Evolutionary conservation across 2,113 vertebrate species (phyloP).

Genomic region (Apistogramma diplotaenia): DNA sequence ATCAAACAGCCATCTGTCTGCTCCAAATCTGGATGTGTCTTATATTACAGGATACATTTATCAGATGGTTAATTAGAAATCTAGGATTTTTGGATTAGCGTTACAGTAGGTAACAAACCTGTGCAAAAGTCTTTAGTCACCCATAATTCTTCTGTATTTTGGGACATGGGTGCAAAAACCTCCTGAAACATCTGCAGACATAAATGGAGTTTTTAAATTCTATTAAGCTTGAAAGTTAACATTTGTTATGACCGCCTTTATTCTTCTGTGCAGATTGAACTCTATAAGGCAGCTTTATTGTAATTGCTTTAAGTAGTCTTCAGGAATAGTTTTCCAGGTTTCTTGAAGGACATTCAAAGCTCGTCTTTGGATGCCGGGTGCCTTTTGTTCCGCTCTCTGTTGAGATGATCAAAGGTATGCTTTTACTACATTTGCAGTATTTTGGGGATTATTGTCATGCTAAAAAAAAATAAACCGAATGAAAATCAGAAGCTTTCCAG

Average conservation of each 20-base stretch:
- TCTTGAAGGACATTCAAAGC: neutral
- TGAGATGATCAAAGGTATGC: too few species aligned
- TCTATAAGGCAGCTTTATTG: neutral
- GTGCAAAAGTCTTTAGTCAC: neutral
- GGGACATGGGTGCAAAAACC: neutral
- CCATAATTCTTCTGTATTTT: neutral
- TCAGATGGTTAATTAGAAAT: conserved; percentile 14
- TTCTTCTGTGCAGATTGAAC: neutral
- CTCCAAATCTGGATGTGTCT: neutral
- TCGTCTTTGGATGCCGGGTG: neutral
- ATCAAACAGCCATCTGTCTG: neutral
- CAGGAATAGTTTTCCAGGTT: neutral
- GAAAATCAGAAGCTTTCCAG: too few species aligned
- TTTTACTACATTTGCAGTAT: too few species aligned
- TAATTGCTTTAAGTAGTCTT: neutral
- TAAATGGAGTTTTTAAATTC: neutral
- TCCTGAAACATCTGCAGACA: neutral
- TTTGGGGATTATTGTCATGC: too few species aligned
- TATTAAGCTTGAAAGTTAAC: neutral
- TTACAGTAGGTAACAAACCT: neutral
- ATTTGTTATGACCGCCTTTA: neutral
- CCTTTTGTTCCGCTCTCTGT: neutral
- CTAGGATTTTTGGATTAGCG: neutral
- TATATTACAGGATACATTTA: neutral
- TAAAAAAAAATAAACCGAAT: too few species aligned